A percentile compares a stretch with the other conserved stretches of the same genome.
Evolutionary conservation across 2,113 vertebrate species (phyloP).

Genomic region (Eolophus roseicapilla): DNA sequence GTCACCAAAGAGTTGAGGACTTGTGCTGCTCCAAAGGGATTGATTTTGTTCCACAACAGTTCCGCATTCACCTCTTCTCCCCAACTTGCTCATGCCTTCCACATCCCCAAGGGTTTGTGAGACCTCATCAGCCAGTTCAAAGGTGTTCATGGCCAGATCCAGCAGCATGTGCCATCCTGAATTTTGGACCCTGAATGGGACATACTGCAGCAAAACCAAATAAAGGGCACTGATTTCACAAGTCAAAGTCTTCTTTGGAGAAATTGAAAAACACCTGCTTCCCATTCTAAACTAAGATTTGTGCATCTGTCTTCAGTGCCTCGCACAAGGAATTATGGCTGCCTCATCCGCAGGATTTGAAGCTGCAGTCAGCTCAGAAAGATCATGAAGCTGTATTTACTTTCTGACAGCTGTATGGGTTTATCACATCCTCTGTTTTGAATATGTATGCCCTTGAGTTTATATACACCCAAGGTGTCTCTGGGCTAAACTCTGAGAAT

Average conservation of each 20-base stretch:
- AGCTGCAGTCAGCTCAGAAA: constrained; percentile 1
- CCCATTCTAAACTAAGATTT: not conserved
- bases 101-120: not conserved
- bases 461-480: not conserved
- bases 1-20: not conserved
- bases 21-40: not conserved
- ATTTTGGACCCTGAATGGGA: not conserved
- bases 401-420: not conserved
- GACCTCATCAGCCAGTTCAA: not conserved
- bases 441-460: not conserved
- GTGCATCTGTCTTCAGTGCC: not conserved
- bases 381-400: not conserved
- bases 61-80: not conserved
- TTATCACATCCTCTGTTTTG: not conserved
- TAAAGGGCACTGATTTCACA: not conserved
- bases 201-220: not conserved
- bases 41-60: not conserved
- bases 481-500: not conserved
- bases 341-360: not conserved
- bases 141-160: not conserved
- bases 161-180: not conserved
- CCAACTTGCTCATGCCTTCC: not conserved
- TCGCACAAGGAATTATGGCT: not conserved
- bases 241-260: not conserved
- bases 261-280: not conserved